These are phyloP conservation scores for Sminthurinus signatus DNA, from an alignment of 1,140 invertebrate species.

Conservation along the genomic window DNA sequence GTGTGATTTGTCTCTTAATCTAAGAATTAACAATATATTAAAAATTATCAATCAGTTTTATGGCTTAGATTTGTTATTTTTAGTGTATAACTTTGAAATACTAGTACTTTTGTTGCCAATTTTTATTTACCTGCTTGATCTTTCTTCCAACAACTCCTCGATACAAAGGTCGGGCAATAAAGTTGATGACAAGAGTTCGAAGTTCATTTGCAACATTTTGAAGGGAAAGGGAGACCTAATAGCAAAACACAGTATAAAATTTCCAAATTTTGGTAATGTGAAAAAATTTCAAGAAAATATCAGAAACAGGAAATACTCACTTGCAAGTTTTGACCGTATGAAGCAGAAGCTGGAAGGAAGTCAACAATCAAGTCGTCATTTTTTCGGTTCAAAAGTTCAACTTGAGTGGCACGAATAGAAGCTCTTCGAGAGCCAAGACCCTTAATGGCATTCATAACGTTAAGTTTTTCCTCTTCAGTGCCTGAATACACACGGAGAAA, in stretches of 20 bases:
- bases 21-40: too few species aligned
- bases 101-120: too few species aligned
- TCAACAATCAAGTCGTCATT: conserved; percentile 41
- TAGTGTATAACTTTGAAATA: too few species aligned
- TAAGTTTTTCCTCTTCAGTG: conserved; percentile 42
- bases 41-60: too few species aligned
- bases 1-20: conserved; percentile 15
- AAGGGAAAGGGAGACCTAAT: conserved; percentile 15
- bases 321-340: conserved; percentile 21
- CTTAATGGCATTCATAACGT: conserved; percentile 50
- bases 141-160: conserved; percentile 21
- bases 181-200: conserved; percentile 15
- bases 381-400: conserved; percentile 28
- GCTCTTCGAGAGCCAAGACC: conserved; percentile 48
- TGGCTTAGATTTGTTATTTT: too few species aligned
- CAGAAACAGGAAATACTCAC: conserved; percentile 1
- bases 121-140: conserved; percentile 21
- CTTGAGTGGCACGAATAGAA: conserved; percentile 48
- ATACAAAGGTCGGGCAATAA: conserved; percentile 23
- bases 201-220: conserved; percentile 25
- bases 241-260: not conserved
- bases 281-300: too few species aligned
- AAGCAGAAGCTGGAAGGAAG: conserved; percentile 11
- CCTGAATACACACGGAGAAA: not conserved
- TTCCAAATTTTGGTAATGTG: not conserved